These are phyloP conservation scores for Tortricodes alternella DNA, from an alignment of 2,888 invertebrate genomes.

Conservation along the genomic window DNA sequence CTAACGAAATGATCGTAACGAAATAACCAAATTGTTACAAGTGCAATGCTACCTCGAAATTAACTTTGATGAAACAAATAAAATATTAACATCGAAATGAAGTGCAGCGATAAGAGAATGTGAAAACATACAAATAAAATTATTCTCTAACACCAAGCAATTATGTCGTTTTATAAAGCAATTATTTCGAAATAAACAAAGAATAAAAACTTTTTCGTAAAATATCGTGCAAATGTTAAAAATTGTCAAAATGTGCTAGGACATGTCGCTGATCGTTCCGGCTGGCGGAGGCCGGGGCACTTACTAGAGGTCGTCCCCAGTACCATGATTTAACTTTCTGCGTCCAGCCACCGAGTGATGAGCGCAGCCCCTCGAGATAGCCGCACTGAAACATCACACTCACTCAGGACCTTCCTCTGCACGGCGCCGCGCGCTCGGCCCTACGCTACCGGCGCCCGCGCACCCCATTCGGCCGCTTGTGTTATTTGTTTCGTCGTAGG, in stretches of 20 bases:
- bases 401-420: constrained; percentile 71
- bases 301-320: constrained; percentile 98
- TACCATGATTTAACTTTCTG: constrained; percentile 98
- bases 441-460: constrained; percentile 28
- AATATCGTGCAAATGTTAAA: constrained; percentile 76
- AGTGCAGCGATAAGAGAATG: constrained; percentile 73
- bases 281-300: constrained; percentile 83
- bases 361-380: constrained; percentile 96
- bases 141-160: constrained; percentile 74
- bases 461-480: constrained; percentile 36
- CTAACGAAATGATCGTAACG: constrained; percentile 65
- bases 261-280: constrained; percentile 70
- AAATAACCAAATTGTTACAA: constrained; percentile 52
- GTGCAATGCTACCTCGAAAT: constrained; percentile 61
- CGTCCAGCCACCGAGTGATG: constrained; percentile 97
- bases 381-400: constrained; percentile 90
- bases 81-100: constrained; percentile 71
- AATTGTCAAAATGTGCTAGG: constrained; percentile 79
- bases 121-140: constrained; percentile 68
- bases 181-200: constrained; percentile 65
- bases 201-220: constrained; percentile 47
- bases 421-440: constrained; percentile 34
- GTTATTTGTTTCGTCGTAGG: constrained; percentile 50
- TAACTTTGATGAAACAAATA: constrained; percentile 51
- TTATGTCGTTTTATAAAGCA: constrained; percentile 70